Conservation (phyloP, 2,797 vertebrate genomes). For the Sebastes flavidus region DNA sequence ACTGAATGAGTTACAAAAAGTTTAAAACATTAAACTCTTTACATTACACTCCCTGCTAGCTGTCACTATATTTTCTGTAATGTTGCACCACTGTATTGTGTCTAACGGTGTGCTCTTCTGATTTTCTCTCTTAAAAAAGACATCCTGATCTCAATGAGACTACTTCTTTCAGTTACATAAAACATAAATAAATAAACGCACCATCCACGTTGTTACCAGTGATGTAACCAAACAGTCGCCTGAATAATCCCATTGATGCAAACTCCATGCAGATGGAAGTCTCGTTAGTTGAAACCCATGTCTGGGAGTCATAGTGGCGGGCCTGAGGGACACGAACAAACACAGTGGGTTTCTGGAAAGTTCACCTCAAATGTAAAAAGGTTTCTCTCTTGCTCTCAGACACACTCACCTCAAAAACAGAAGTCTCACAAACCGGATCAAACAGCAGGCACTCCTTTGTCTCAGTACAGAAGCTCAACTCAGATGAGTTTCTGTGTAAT, state of each 20-base stretch:
- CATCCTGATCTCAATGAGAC: background rate
- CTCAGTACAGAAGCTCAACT: constrained; percentile 63
- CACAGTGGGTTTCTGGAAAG: background rate
- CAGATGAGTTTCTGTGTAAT: constrained; percentile 65
- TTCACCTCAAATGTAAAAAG: background rate
- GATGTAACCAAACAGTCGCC: constrained; percentile 77
- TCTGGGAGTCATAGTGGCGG: constrained; percentile 72
- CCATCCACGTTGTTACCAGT: constrained; percentile 64
- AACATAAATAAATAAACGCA: background rate
- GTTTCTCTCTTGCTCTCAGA: background rate
- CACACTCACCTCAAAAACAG: constrained; percentile 71
- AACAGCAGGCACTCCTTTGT: constrained; percentile 77
- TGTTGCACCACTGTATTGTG: background rate
- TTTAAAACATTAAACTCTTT: background rate
- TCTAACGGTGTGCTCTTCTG: background rate
- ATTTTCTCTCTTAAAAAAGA: background rate
- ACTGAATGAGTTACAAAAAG: background rate
- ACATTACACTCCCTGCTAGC: too few species aligned
- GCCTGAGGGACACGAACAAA: constrained; percentile 62
- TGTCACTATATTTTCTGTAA: background rate
- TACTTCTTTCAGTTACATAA: background rate
- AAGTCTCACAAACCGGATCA: constrained; percentile 63
- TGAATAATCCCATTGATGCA: constrained; percentile 53
- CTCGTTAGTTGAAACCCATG: constrained; percentile 73
- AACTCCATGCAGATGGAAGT: constrained; percentile 51